Conservation (phyloP, 64 coral and sea anemone genomes). For the Stylophora pistillata region DNA sequence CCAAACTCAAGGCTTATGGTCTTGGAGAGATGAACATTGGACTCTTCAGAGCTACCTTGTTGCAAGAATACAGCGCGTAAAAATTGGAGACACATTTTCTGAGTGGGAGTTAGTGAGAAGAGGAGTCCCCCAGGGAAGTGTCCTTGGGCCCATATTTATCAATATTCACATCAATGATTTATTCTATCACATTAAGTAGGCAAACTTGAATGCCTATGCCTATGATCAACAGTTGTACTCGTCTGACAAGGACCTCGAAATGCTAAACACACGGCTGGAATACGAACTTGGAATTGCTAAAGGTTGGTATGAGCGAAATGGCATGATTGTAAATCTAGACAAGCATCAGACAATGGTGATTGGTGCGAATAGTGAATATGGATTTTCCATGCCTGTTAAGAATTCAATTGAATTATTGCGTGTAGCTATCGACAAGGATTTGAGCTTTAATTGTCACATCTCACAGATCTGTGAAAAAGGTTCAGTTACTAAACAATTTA, state of each 20-base stretch:
- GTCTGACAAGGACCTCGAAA: conserved; percentile 32
- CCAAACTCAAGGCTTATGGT: background rate
- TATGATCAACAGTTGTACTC: conserved; percentile 41
- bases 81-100: conserved; percentile 17
- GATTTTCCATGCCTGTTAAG: too few species aligned
- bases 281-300: conserved; percentile 37
- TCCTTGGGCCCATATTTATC: conserved; percentile 30
- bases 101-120: conserved; percentile 25
- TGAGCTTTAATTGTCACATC: too few species aligned
- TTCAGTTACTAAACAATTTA: too few species aligned
- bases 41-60: conserved; percentile 18
- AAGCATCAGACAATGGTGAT: too few species aligned
- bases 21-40: background rate
- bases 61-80: background rate
- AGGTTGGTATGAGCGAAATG: too few species aligned
- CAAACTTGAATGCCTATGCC: conserved; percentile 33
- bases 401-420: too few species aligned
- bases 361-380: too few species aligned
- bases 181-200: conserved; percentile 31
- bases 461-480: too few species aligned
- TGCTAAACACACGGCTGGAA: conserved; percentile 35
- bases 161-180: conserved; percentile 44
- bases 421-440: too few species aligned
- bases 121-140: conserved; percentile 25
- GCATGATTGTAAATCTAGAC: too few species aligned